A percentile compares a stretch with the other conserved stretches of the same genome.
These are phyloP conservation scores for Sphenopsis melanotis DNA, from an alignment of 2,797 vertebrate species.

Conservation along the genomic window DNA sequence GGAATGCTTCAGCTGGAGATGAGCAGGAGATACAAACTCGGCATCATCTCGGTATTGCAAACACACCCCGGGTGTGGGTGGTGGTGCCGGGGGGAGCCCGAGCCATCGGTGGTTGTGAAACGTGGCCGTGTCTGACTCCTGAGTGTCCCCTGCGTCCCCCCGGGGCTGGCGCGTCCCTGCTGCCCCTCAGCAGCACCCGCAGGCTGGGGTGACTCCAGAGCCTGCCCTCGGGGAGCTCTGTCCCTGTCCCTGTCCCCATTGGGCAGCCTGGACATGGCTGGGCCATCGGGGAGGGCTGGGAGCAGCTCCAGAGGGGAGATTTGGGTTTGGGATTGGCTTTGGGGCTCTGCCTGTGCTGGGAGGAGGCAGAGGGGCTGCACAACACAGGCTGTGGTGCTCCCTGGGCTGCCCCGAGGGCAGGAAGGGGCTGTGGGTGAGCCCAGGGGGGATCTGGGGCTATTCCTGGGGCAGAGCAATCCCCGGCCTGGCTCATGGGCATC, in stretches of 20 bases:
- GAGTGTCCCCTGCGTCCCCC: neutral
- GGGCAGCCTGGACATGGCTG: rapidly evolving
- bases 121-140: neutral
- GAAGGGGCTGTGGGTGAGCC: neutral
- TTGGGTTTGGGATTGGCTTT: neutral
- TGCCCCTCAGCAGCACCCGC: neutral
- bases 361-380: neutral
- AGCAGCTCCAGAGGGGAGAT: neutral
- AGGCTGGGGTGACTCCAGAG: neutral
- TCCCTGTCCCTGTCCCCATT: rapidly evolving
- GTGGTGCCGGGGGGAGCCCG: rapidly evolving
- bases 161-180: neutral
- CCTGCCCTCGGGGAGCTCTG: neutral
- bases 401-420: neutral
- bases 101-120: neutral
- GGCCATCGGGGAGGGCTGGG: rapidly evolving
- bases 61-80: neutral
- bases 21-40: slow-evolving; percentile 38
- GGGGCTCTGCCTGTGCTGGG: neutral
- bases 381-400: neutral
- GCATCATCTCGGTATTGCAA: neutral
- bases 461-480: neutral
- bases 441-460: neutral
- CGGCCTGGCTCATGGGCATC: rapidly evolving
- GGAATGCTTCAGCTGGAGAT: slow-evolving; percentile 40